Base-by-base conservation (phyloP, 2,797 vertebrate species). In the Urocyon cinereoargenteus region DNA sequence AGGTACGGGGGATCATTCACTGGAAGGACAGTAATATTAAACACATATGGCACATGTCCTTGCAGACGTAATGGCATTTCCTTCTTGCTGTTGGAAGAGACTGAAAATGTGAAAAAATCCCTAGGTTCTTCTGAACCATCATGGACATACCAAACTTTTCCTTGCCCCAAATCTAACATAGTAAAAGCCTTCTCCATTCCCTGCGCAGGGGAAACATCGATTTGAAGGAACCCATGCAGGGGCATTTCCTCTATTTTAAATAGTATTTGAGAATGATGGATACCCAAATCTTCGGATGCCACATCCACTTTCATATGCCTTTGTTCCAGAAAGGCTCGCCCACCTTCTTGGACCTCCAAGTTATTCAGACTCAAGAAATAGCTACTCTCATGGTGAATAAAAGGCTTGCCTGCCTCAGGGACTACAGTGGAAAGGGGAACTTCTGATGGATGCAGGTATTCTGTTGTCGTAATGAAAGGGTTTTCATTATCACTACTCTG, bases 1-100 rank as follows among this genome's bases (percentile, higher is more conserved):
- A 99, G 98, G 97, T 99, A 99, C 34, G 99, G 99, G 0, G 99
- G 99, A 96, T 99, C 99, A 21, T 99, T 99, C 88, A 99, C 99
- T 86, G 99, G 99, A 36, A 98, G 99, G 68, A 99, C 97, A 8
- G 98, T 99, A 95, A 99, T 98, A 94, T 98, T 99, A 96, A 99
- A 99, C 15, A 99, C 70, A 91, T 99, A 98, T n/a, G 99, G 97
- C 96, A 98, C 98, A 59, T 97, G 98, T 95, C 97, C 98, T 92
- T 98, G 99, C 24, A 99, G 98, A 98, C 99, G 99, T 7, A 97
- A 96, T 55, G 99, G 99, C 84, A 99, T 97, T 93, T 98, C 97
- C 92, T 99, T 99, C 98, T 99, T 99, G 97, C 98, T 99, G 86
- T 96, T 99, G 18, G 98, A 98, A 98, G 98, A 99, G 97, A 99